phyloP scores from a whole-genome alignment of 2,888 invertebrate species.

The Cactoblastis cactorum region DNA sequence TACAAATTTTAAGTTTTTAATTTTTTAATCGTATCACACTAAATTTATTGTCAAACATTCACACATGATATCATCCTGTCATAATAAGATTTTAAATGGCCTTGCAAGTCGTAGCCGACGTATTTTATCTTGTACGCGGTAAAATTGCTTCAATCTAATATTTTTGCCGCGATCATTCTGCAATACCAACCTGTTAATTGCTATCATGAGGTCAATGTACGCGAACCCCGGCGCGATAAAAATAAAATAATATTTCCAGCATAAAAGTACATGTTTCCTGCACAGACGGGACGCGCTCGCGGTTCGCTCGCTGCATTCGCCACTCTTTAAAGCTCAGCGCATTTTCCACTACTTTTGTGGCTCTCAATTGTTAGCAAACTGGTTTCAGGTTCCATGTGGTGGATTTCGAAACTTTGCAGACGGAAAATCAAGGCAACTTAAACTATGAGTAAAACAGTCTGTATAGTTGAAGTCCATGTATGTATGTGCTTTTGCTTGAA shows the following conservation, averaged over 20 bases:
- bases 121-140: neutral
- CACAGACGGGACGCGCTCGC: slow-evolving; percentile 20
- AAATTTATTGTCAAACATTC: no score
- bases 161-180: neutral
- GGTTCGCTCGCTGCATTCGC: slow-evolving; percentile 9
- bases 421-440: slow-evolving; percentile 10
- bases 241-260: slow-evolving; percentile 23
- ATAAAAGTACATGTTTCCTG: slow-evolving; percentile 24
- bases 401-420: slow-evolving; percentile 24
- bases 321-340: neutral
- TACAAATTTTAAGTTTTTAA: no score
- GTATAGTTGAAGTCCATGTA: neutral
- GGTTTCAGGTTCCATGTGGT: slow-evolving; percentile 17
- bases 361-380: slow-evolving; percentile 17
- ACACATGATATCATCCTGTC: slow-evolving; percentile 2
- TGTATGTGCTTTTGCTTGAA: neutral
- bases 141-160: neutral
- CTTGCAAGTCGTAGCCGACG: neutral
- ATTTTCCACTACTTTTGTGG: slow-evolving; percentile 12
- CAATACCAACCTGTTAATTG: slow-evolving; percentile 16
- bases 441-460: neutral
- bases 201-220: slow-evolving; percentile 18
- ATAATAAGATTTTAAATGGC: neutral
- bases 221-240: slow-evolving; percentile 16
- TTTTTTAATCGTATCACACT: no score